phyloP scores from a whole-genome alignment of 2,888 invertebrate species.

The Acronicta psi region DNA sequence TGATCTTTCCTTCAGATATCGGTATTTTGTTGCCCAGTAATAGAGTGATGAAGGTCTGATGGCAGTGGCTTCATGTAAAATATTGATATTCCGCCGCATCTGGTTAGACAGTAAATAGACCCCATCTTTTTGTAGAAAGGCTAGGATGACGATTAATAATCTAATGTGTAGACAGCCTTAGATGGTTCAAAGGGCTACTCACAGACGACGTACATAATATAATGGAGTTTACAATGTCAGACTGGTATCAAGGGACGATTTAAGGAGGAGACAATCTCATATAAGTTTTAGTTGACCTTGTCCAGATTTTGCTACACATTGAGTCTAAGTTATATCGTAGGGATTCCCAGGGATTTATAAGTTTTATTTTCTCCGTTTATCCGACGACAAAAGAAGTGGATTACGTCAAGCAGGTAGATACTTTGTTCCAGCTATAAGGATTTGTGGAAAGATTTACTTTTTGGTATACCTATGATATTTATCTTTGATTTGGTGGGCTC shows the following conservation, averaged over 20 bases:
- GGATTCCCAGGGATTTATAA: constrained; percentile 54
- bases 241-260: constrained; percentile 44
- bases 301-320: constrained; percentile 43
- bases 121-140: too few species aligned
- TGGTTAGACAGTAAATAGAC: too few species aligned
- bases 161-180: background rate
- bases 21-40: too few species aligned
- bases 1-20: too few species aligned
- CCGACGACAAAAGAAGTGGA: constrained; percentile 57
- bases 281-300: constrained; percentile 52
- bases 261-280: constrained; percentile 35
- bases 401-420: constrained; percentile 54
- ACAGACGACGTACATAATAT: constrained; percentile 10
- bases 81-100: too few species aligned
- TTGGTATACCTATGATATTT: constrained; percentile 25
- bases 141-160: too few species aligned
- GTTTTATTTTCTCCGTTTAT: constrained; percentile 61
- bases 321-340: constrained; percentile 50
- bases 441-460: constrained; percentile 36
- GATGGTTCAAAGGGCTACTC: background rate
- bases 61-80: too few species aligned
- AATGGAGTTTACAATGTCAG: constrained; percentile 41
- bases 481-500: constrained; percentile 16
- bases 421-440: constrained; percentile 53
- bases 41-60: too few species aligned